phyloP scores from a whole-genome alignment of 2,797 vertebrate species.

The Acanthornis magna region DNA sequence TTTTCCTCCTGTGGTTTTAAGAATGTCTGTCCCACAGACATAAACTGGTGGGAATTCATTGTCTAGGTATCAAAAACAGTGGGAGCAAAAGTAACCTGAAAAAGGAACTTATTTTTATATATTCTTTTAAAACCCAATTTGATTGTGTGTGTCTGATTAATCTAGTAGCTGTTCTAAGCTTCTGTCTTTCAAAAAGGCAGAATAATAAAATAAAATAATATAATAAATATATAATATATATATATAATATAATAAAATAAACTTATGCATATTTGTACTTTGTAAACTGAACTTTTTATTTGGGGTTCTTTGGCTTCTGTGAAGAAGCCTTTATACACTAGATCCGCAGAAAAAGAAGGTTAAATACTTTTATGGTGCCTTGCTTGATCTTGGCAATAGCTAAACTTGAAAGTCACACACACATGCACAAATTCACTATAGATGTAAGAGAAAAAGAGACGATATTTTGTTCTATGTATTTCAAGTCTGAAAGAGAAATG shows the following conservation, averaged over 20 bases:
- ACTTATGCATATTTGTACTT: background rate
- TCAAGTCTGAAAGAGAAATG: background rate
- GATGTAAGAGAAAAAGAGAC: background rate
- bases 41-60: background rate
- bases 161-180: background rate
- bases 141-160: background rate
- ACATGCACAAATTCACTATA: background rate
- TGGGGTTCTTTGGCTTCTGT: background rate
- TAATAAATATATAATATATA: too few species aligned
- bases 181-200: background rate
- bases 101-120: background rate
- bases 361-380: background rate
- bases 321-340: background rate
- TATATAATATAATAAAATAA: too few species aligned
- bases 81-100: background rate
- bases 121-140: background rate
- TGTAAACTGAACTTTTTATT: background rate
- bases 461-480: background rate
- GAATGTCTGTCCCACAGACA: background rate
- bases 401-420: background rate
- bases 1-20: background rate
- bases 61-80: background rate
- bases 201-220: too few species aligned
- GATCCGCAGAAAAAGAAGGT: background rate
- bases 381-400: background rate